These are phyloP conservation scores for Todus mexicanus DNA, from an alignment of 2,797 vertebrate species.

Conservation along the genomic window DNA sequence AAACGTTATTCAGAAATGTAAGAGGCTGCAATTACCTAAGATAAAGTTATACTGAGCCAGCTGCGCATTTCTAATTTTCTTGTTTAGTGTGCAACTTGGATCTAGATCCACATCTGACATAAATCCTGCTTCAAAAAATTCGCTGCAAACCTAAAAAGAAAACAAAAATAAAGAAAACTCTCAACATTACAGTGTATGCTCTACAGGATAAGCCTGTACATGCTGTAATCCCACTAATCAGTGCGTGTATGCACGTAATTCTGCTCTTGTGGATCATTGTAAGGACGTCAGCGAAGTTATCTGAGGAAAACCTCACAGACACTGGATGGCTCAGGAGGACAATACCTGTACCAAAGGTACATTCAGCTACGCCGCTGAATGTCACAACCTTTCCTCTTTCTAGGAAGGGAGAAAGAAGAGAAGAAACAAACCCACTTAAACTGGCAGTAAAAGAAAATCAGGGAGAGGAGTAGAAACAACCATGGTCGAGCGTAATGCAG, in stretches of 20 bases:
- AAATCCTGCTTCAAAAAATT: constrained; percentile 88
- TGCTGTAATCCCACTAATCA: not conserved
- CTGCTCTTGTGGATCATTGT: not conserved
- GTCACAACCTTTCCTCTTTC: not conserved
- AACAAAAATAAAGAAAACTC: rapidly evolving
- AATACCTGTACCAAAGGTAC: no score
- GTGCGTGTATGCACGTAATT: not conserved
- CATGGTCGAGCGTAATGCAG: not conserved
- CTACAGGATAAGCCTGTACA: not conserved
- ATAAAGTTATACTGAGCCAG: constrained; percentile 96
- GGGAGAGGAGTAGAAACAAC: not conserved
- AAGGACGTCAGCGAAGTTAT: not conserved
- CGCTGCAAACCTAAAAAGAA: constrained; percentile 79
- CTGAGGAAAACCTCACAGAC: not conserved
- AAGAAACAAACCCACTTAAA: not conserved
- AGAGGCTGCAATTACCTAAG: constrained; percentile 79
- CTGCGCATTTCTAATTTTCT: constrained; percentile 94
- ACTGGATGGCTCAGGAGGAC: not conserved
- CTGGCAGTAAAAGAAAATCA: not conserved
- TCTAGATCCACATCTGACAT: constrained; percentile 93
- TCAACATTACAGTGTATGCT: not conserved
- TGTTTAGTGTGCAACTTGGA: constrained; percentile 88
- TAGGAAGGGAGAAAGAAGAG: not conserved
- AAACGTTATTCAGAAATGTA: not conserved
- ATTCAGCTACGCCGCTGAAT: not conserved